Evolutionary conservation across 1,140 invertebrate genomes (phyloP).

Genomic region (Drosophila repleta): DNA sequence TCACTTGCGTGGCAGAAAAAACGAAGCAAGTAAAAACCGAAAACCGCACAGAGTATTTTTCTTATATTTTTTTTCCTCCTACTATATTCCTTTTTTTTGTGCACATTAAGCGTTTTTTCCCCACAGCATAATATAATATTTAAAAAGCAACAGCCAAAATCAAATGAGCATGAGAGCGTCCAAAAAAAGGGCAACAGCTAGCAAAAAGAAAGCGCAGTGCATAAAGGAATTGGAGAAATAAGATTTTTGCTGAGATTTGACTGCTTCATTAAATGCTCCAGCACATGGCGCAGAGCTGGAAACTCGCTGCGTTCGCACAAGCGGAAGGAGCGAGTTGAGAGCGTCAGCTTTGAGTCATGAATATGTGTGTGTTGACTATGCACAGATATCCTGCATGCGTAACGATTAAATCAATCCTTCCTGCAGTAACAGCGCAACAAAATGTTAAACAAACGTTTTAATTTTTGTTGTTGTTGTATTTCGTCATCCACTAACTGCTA

Average conservation of each 20-base stretch:
- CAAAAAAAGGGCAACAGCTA: slow-evolving; percentile 25
- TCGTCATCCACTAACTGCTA: slow-evolving; percentile 36
- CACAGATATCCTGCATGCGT: slow-evolving; percentile 24
- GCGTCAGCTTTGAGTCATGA: not conserved
- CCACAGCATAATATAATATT: slow-evolving; percentile 40
- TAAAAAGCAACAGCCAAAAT: slow-evolving; percentile 40
- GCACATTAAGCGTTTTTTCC: slow-evolving; percentile 49
- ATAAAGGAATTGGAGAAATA: slow-evolving; percentile 32
- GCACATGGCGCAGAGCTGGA: slow-evolving; percentile 2
- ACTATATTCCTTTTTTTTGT: slow-evolving; percentile 22
- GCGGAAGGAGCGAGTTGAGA: not conserved
- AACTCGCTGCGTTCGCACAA: not conserved
- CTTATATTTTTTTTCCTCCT: slow-evolving; percentile 19
- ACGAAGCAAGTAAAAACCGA: slow-evolving; percentile 22
- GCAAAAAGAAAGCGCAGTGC: slow-evolving; percentile 30
- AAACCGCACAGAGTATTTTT: slow-evolving; percentile 38
- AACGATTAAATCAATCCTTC: slow-evolving; percentile 26
- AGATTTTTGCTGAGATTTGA: slow-evolving; percentile 56
- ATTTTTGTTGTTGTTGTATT: slow-evolving; percentile 8
- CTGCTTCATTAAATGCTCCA: slow-evolving; percentile 49
- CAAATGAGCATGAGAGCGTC: slow-evolving; percentile 50
- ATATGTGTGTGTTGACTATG: slow-evolving; percentile 2
- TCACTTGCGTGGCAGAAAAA: slow-evolving; percentile 41
- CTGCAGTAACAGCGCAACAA: slow-evolving; percentile 14
- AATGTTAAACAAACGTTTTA: slow-evolving; percentile 28